phyloP scores from a whole-genome alignment of 1,140 invertebrate genomes.

The Brachionus koreanus region DNA sequence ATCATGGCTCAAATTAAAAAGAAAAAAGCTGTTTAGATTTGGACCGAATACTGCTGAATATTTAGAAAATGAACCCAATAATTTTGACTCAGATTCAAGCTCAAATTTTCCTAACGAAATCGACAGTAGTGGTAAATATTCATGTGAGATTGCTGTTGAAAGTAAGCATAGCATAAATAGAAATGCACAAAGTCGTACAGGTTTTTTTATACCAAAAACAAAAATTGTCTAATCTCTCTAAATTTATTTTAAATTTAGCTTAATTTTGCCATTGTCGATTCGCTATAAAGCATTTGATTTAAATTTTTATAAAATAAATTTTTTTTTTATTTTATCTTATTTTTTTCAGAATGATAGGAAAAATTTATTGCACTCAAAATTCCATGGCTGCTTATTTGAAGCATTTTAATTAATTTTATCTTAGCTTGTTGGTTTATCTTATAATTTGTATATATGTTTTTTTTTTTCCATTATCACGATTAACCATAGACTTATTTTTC shows the following conservation, averaged over 20 bases:
- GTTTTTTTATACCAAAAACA: background rate
- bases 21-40: background rate
- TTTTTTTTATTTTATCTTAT: background rate
- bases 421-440: too few relatives aligned
- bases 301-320: background rate
- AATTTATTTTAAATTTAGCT: background rate
- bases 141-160: background rate
- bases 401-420: too few relatives aligned
- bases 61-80: background rate
- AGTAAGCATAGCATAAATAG: background rate
- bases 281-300: background rate
- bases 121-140: background rate
- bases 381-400: too few relatives aligned
- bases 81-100: background rate
- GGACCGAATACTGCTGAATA: background rate
- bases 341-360: too few relatives aligned
- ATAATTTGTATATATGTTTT: too few relatives aligned
- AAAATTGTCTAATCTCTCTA: background rate
- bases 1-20: slow-evolving; percentile 6
- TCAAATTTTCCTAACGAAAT: background rate
- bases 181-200: background rate
- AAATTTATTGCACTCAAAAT: too few relatives aligned
- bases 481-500: too few relatives aligned
- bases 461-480: too few relatives aligned
- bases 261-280: background rate